phyloP scores from a whole-genome alignment of 1,140 invertebrate species.

The Bombus polaris region DNA sequence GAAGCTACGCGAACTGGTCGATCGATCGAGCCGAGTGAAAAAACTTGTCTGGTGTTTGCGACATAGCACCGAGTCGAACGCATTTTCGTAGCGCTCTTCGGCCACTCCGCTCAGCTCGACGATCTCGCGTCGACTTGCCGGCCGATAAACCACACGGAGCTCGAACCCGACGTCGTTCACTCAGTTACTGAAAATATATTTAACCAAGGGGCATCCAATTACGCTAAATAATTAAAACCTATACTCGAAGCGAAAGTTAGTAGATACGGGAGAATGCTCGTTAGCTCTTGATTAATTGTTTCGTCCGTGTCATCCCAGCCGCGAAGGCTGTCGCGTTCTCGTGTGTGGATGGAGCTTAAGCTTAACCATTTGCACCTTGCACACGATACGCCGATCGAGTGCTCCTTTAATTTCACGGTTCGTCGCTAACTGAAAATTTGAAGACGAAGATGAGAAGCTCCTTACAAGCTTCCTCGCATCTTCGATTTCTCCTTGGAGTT shows the following conservation, averaged over 20 bases:
- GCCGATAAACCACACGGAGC: neutral
- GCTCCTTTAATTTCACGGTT: conserved; percentile 67
- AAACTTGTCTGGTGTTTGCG: conserved; percentile 33
- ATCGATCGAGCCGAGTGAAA: conserved; percentile 35
- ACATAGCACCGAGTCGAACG: neutral
- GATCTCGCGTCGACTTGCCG: neutral
- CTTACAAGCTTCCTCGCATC: neutral
- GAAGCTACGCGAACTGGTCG: neutral
- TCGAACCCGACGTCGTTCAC: neutral
- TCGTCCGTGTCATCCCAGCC: conserved; percentile 25
- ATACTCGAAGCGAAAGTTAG: conserved; percentile 43
- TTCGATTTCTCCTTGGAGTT: neutral
- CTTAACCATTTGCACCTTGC: conserved; percentile 51
- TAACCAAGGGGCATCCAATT: conserved; percentile 30
- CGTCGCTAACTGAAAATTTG: conserved; percentile 62
- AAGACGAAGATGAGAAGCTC: conserved; percentile 31
- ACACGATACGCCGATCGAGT: conserved; percentile 40
- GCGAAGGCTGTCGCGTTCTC: neutral
- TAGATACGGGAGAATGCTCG: conserved; percentile 48
- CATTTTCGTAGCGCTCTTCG: neutral
- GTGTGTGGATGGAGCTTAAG: conserved; percentile 23
- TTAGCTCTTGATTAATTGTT: conserved; percentile 61
- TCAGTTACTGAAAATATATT: neutral
- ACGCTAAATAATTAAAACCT: conserved; percentile 61
- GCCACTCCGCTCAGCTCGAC: neutral